phyloP scores from a whole-genome alignment of 2,113 vertebrate genomes.

The Podarcis cretensis region DNA sequence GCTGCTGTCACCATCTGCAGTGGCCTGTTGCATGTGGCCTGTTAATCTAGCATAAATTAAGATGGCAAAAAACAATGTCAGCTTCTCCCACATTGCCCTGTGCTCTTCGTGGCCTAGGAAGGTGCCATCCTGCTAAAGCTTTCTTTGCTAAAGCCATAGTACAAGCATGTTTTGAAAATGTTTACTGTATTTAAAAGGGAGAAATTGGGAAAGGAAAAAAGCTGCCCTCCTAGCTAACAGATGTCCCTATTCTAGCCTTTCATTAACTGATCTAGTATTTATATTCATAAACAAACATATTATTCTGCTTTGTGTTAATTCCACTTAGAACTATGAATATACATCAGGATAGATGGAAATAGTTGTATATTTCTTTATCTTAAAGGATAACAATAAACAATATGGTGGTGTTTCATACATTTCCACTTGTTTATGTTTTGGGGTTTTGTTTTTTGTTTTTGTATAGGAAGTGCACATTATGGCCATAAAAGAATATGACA shows the following conservation, averaged over 20 bases:
- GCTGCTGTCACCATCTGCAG: too few species aligned
- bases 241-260: neutral
- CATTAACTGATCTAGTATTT: neutral
- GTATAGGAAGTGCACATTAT: neutral
- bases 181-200: neutral
- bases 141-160: neutral
- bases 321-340: neutral
- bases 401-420: neutral
- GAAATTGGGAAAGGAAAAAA: neutral
- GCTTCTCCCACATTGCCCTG: neutral
- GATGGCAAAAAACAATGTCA: too few species aligned
- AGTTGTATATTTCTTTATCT: constrained; percentile 20
- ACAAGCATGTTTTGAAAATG: neutral
- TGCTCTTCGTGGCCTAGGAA: neutral
- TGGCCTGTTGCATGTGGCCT: too few species aligned
- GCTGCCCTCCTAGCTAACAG: neutral
- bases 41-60: too few species aligned
- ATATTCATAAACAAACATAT: neutral
- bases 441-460: neutral
- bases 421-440: neutral
- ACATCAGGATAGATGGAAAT: neutral
- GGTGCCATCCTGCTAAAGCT: neutral
- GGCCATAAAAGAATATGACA: constrained; percentile 11
- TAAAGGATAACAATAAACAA: constrained; percentile 16
- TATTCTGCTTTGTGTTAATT: neutral